Conservation (phyloP, 2,113 vertebrate species). For the Phrynosoma blainvillii region DNA sequence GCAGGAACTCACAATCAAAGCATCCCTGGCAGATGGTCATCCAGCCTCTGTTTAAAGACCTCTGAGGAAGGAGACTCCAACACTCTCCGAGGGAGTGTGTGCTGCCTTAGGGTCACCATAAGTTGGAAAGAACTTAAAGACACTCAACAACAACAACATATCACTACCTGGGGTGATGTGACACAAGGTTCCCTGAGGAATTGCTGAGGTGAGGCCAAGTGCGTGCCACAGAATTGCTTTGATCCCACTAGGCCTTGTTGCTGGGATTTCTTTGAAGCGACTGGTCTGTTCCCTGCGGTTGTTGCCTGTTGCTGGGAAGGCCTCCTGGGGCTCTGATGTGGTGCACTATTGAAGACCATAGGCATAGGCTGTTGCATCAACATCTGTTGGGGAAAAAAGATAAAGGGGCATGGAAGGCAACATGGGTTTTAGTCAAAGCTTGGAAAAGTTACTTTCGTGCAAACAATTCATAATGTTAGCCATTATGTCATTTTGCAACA, state of each 20-base stretch:
- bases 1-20: too few relatives aligned
- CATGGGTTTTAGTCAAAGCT: neutral
- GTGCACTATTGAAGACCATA: conserved; percentile 56
- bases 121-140: too few relatives aligned
- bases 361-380: conserved; percentile 81
- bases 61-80: too few relatives aligned
- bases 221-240: conserved; percentile 61
- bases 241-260: conserved; percentile 20
- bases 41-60: too few relatives aligned
- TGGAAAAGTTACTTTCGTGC: neutral
- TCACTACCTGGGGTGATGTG: conserved; percentile 78
- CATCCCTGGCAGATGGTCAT: too few relatives aligned
- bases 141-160: neutral
- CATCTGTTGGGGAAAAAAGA: conserved; percentile 71
- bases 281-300: conserved; percentile 58
- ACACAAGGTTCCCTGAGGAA: conserved; percentile 74
- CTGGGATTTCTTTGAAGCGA: conserved; percentile 69
- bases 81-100: too few relatives aligned
- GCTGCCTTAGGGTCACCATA: too few relatives aligned
- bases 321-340: conserved; percentile 74
- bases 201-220: conserved; percentile 59
- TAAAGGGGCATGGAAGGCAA: neutral
- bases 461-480: too few relatives aligned
- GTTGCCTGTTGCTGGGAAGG: conserved; percentile 44
- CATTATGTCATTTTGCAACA: too few relatives aligned